Percentiles rank a stretch among this genome's conserved stretches.
Conservation (phyloP, 2,888 invertebrate species). For the Cephus sareptanus region DNA sequence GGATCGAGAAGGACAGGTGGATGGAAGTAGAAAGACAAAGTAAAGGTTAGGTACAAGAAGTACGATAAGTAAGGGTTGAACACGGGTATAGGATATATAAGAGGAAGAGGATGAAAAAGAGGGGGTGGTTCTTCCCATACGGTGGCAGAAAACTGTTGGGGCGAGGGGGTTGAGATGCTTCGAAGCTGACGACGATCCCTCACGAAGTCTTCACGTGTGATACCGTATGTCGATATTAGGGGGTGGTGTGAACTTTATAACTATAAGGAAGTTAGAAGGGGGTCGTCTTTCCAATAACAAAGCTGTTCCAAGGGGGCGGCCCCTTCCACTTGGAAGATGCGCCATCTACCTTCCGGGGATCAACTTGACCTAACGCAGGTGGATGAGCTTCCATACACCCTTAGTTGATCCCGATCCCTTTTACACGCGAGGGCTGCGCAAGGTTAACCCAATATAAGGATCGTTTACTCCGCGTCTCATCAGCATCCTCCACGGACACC, state of each 20-base stretch:
- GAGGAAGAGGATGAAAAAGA: background rate
- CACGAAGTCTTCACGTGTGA: background rate
- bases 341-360: background rate
- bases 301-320: background rate
- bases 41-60: background rate
- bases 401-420: background rate
- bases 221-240: background rate
- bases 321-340: background rate
- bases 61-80: background rate
- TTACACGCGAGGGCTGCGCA: background rate
- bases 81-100: background rate
- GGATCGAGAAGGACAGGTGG: background rate
- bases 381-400: background rate
- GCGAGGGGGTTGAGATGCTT: background rate
- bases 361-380: background rate
- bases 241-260: background rate
- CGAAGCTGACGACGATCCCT: background rate
- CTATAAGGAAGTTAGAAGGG: background rate
- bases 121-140: background rate
- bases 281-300: background rate
- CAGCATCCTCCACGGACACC: background rate
- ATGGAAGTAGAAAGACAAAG: background rate
- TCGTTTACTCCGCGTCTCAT: background rate
- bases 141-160: background rate
- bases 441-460: background rate